Evolutionary conservation across 2,113 vertebrate species (phyloP).

Genomic region (Cyanoramphus novaezelandiae): DNA sequence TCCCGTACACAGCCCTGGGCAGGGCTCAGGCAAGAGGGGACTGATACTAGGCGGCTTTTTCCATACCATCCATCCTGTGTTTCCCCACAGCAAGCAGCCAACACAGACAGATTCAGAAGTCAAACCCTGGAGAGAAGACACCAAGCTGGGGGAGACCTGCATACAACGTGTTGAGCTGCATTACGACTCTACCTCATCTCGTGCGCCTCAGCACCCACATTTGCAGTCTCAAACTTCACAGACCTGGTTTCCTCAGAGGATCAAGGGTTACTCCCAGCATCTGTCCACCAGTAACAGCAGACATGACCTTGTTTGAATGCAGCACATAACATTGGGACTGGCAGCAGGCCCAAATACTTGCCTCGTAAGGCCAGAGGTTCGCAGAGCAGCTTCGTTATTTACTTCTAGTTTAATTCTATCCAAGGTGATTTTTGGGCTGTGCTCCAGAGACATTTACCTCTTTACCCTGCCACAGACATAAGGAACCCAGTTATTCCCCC

Average conservation of each 20-base stretch:
- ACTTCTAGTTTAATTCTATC: background rate
- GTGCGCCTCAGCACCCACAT: accelerated
- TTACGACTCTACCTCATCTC: background rate
- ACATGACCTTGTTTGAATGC: accelerated
- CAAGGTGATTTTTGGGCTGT: background rate
- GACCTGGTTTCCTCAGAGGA: background rate
- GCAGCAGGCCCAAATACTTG: background rate
- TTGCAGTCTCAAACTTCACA: background rate
- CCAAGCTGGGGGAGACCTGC: background rate
- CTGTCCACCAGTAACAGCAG: background rate
- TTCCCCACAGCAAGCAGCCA: background rate
- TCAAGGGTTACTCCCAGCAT: background rate
- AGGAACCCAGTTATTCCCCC: background rate
- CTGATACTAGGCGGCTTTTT: background rate
- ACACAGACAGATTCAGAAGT: background rate
- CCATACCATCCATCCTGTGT: background rate
- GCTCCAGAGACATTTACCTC: background rate
- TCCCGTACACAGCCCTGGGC: background rate
- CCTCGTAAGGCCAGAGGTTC: background rate
- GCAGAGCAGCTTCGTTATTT: background rate
- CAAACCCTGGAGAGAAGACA: background rate
- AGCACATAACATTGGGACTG: accelerated
- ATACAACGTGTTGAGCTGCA: accelerated
- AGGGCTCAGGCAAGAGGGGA: background rate
- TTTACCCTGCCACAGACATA: background rate